Evolutionary conservation across 2,797 vertebrate species (phyloP), one percentile per base, ranked within the genome.

Genomic region (Chromobotia macracanthus): DNA sequence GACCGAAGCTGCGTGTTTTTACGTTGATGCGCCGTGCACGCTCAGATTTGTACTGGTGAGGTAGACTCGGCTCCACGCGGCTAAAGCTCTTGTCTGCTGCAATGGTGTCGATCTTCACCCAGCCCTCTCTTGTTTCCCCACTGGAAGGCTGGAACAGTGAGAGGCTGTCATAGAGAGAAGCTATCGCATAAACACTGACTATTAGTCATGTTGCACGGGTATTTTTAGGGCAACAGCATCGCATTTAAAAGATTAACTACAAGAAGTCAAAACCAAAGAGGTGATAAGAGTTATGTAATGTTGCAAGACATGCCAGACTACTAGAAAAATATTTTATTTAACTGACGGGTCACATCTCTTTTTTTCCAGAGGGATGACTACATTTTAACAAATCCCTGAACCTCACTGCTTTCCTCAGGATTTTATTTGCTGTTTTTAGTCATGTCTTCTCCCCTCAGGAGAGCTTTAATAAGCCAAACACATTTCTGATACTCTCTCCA

Each of bases 1-100:
- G 97, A 1, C 96, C 95, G 63, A 99, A 99, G 91, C 96, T 98
- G 69, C 96, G 93, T 2, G 96, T 96, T 85, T 98, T 98, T 80
- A 98, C 88, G 8, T 99, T 99, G 87, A 99, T 94, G 5, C 91
- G 91, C 21, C 90, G 93, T 82, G 90, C 89, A 80, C 92, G 87
- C 85, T 94, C 92, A 63, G 93, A 90, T 44, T 94, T 93, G 83
- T 95, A 94, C 89, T 95, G 93, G 80, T 95, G 93, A 50, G 94
- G 93, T 15, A 90, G 92, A 72, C 92, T 95, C 58, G 93, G 93
- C 88, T 95, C 94, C 81, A 95, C 93, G 28, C 92, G 93, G 68
- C 92, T 94, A 82, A 95, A 95, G 75, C 94, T 95, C 85, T 94
- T 95, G 82, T 95, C 94, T 0, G 93, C 93, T 2, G 94, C 94